Percentiles rank a stretch among this genome's conserved stretches.
phyloP scores from a whole-genome alignment of 2,797 vertebrate species.

The Cirrhinus molitorella region DNA sequence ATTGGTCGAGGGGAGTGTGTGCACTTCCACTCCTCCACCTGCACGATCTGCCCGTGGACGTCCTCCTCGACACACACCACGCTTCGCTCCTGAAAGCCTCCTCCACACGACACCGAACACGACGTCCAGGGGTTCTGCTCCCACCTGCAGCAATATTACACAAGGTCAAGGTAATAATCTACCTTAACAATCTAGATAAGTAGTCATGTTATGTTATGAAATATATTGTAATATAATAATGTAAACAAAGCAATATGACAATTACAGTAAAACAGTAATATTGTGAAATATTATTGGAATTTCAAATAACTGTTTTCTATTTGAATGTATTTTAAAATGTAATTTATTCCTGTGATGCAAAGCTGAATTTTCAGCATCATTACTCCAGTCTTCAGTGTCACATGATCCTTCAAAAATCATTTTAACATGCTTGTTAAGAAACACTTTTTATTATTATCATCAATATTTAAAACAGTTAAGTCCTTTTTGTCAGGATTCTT shows the following conservation, averaged over 20 bases:
- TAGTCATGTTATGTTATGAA: background rate
- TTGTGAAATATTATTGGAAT: background rate
- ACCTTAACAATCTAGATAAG: background rate
- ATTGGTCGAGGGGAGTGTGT: constrained; percentile 87
- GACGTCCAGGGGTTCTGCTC: constrained; percentile 94
- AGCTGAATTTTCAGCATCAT: background rate
- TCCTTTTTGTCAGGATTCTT: too few species aligned
- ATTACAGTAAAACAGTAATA: too few species aligned
- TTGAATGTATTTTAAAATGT: background rate
- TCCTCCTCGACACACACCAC: constrained; percentile 92
- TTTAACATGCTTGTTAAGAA: too few species aligned
- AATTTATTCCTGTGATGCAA: background rate
- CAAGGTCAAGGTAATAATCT: background rate
- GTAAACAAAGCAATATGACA: too few species aligned
- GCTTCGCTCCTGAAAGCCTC: constrained; percentile 88
- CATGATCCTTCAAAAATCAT: background rate
- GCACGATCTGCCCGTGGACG: constrained; percentile 84
- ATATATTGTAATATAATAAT: background rate
- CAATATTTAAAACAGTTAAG: too few species aligned
- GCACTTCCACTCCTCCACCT: constrained; percentile 95
- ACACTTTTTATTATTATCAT: too few species aligned
- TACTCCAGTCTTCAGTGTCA: background rate
- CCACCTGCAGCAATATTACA: constrained; percentile 80
- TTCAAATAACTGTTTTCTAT: background rate
- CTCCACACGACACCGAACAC: constrained; percentile 90